Percentiles rank a stretch among this genome's conserved stretches.
These are phyloP conservation scores for Ctenosaura bakeri DNA, from an alignment of 2,797 vertebrate species.

Conservation along the genomic window DNA sequence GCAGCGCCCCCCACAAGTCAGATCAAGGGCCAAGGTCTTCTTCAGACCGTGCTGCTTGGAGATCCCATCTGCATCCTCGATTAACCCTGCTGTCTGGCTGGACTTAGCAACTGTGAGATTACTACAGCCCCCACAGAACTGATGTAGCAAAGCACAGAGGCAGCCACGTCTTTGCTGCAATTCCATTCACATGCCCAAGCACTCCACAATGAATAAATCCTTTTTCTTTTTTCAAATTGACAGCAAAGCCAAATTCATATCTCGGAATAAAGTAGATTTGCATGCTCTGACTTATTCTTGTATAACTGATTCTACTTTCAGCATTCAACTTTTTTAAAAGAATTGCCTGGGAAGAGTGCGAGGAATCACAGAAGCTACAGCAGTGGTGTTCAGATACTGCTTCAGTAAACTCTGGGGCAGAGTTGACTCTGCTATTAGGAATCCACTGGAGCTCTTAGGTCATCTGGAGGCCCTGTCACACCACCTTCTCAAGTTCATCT, in stretches of 20 bases:
- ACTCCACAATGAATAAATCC: background rate
- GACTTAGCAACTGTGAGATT: slow-evolving; percentile 36
- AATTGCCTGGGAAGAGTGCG: background rate
- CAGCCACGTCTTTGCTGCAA: slow-evolving; percentile 7
- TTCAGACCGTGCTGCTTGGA: background rate
- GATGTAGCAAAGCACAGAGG: slow-evolving; percentile 22
- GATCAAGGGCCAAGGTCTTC: background rate
- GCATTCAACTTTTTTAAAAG: background rate
- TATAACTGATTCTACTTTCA: background rate
- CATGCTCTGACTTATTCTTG: background rate
- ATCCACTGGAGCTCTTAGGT: too few relatives aligned
- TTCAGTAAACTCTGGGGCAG: background rate
- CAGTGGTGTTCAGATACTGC: background rate
- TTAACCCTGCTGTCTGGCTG: slow-evolving; percentile 20
- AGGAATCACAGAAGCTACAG: background rate
- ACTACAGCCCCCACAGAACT: slow-evolving; percentile 25
- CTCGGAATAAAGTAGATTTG: background rate
- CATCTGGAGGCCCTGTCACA: too few relatives aligned
- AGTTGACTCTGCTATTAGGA: background rate
- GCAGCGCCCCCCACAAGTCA: background rate
- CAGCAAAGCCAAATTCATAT: slow-evolving; percentile 11
- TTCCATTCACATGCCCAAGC: background rate
- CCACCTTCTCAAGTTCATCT: too few relatives aligned
- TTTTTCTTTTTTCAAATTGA: background rate
- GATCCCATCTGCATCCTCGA: slow-evolving; percentile 28